These are phyloP conservation scores for Micromussa lordhowensis DNA, from an alignment of 92 coral and sea anemone species.

Conservation along the genomic window DNA sequence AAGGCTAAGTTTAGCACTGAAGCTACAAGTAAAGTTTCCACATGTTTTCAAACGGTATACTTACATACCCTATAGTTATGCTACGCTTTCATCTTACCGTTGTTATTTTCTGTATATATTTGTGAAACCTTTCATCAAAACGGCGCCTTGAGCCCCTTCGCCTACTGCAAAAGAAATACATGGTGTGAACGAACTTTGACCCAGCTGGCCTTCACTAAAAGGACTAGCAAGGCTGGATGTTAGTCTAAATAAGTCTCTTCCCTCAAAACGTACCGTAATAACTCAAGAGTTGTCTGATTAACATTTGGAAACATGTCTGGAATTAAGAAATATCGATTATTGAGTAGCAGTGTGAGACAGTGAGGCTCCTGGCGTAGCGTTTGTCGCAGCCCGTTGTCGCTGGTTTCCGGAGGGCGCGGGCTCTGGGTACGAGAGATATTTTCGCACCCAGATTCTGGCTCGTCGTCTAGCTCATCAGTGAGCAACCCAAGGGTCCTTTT, in stretches of 20 bases:
- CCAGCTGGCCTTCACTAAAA: neutral
- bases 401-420: too few species aligned
- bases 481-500: too few species aligned
- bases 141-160: constrained; percentile 67
- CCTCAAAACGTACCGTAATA: constrained; percentile 27
- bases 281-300: constrained; percentile 45
- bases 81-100: constrained; percentile 68
- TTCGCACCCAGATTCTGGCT: too few species aligned
- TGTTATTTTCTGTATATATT: constrained; percentile 89
- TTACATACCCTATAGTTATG: constrained; percentile 59
- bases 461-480: too few species aligned
- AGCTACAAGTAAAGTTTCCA: too few species aligned
- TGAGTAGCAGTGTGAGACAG: too few species aligned
- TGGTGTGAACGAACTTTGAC: neutral
- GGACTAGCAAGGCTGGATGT: neutral
- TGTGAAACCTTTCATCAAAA: constrained; percentile 85
- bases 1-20: too few species aligned
- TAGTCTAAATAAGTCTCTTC: neutral
- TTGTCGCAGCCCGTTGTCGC: too few species aligned
- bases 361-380: too few species aligned
- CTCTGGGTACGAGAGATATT: too few species aligned
- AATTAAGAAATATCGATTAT: neutral
- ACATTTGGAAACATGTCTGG: constrained; percentile 40
- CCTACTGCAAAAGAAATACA: neutral
- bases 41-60: neutral